Conservation (phyloP, 2,888 invertebrate genomes). For the Trissolcus brochymenae region DNA sequence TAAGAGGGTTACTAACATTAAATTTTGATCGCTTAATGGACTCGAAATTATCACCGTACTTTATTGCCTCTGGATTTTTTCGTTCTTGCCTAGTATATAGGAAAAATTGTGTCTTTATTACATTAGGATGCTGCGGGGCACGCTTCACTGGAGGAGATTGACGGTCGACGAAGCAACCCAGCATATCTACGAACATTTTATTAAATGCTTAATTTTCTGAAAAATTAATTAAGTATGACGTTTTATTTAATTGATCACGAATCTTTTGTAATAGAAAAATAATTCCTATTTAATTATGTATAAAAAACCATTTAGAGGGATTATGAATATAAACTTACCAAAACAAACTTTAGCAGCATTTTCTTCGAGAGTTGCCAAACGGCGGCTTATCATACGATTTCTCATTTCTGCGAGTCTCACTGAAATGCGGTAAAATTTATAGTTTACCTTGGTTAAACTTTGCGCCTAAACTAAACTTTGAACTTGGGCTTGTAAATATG, state of each 20-base stretch:
- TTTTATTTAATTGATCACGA: too few species aligned
- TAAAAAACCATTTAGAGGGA: too few species aligned
- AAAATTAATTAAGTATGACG: too few species aligned
- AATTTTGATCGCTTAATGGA: constrained; percentile 77
- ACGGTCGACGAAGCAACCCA: constrained; percentile 79
- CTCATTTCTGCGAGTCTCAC: constrained; percentile 62
- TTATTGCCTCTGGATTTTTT: constrained; percentile 74
- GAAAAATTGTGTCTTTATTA: constrained; percentile 78
- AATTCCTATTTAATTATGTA: too few species aligned
- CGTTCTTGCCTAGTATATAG: constrained; percentile 77
- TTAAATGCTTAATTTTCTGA: too few species aligned
- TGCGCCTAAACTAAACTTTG: constrained; percentile 13
- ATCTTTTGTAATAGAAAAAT: too few species aligned
- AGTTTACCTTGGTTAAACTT: constrained; percentile 35
- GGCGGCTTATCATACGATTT: constrained; percentile 64
- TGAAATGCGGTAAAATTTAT: constrained; percentile 55
- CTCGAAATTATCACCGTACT: constrained; percentile 77
- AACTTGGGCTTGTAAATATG: constrained; percentile 14
- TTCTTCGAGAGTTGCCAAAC: constrained; percentile 65
- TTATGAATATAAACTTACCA: constrained; percentile 61
- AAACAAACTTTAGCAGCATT: constrained; percentile 69
- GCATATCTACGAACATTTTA: constrained; percentile 73
- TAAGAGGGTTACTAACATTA: constrained; percentile 76
- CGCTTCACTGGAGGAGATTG: constrained; percentile 78
- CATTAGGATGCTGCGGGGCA: constrained; percentile 78